phyloP scores from a whole-genome alignment of 2,888 invertebrate genomes.

The Aporophyla lueneburgensis region DNA sequence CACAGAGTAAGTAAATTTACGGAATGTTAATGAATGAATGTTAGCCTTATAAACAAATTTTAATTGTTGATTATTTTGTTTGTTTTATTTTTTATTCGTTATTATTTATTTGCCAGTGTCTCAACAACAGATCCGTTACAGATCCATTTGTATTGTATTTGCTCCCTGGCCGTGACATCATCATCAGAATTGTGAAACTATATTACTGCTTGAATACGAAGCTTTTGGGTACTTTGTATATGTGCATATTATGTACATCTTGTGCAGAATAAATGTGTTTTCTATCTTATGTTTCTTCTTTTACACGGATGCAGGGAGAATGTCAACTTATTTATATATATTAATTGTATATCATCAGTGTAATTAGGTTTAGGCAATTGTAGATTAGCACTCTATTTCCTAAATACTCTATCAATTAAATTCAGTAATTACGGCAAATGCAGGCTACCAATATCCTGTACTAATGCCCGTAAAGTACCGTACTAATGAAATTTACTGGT shows the following conservation, averaged over 20 bases:
- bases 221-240: no score
- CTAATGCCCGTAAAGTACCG: conserved; percentile 43
- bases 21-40: background rate
- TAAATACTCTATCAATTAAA: conserved; percentile 12
- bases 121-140: no score
- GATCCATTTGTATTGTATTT: no score
- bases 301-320: no score
- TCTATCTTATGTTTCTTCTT: no score
- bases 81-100: no score
- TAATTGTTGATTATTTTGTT: background rate
- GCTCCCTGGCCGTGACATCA: no score
- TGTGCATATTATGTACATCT: no score
- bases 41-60: background rate
- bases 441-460: conserved; percentile 40
- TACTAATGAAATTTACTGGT: conserved; percentile 48
- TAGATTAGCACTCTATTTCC: conserved; percentile 14
- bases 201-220: no score
- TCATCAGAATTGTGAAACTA: no score
- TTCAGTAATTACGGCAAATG: conserved; percentile 41
- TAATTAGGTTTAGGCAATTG: background rate
- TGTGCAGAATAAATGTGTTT: no score
- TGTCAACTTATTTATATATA: background rate
- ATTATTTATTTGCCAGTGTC: no score
- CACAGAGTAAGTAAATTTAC: conserved; percentile 8
- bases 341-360: background rate